Evolutionary conservation across 1,140 invertebrate species (phyloP), one percentile per base, ranked within the genome.

Genomic region (Chionoecetes opilio): DNA sequence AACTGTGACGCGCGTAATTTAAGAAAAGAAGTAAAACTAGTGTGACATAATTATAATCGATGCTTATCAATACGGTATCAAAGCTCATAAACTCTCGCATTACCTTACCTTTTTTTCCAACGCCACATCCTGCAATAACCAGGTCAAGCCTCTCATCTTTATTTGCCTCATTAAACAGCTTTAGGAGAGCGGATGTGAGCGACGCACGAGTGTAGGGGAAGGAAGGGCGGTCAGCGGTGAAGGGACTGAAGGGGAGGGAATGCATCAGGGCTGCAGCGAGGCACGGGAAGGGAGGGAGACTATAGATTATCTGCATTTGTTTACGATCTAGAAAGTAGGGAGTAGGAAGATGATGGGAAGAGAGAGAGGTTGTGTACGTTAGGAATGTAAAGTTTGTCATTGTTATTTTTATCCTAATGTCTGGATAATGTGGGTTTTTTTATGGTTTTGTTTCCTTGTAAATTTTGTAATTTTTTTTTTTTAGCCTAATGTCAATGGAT

Each of bases 61-160:
- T 9, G 46, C 46, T 53, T 53, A 9, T 53, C 46, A 53, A 53
- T 53, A 53, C 46, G 21, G 11, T 14, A 53, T 53, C 46, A 53
- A 17, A 26, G 26, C 17, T 88, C 29, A 41, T 17, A 11, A 53
- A 53, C 34, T 88, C 89, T 91, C 89, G 46, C 89, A 63, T 53
- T 91, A 41, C 32, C 35, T 93, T 38, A 82, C 85, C 91, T 93
- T 84, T 84, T 84, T 93, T 84, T 93, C 92, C 86, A 82, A 32
- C 92, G 26, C 14, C 32, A 38, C 46, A 5, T 34, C 26, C 46
- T 53, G 46, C 29, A 46, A 41, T 89, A 89, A 89, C 35, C 88
- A 53, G 88, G 88, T 53, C 41, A 53, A 90, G 41, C n/a, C 41
- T 90, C 41, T 53, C 38, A 90, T 90, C 88, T 90, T 90, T 53